phyloP scores from a whole-genome alignment of 1,140 invertebrate species.

The Drosophila insularis region DNA sequence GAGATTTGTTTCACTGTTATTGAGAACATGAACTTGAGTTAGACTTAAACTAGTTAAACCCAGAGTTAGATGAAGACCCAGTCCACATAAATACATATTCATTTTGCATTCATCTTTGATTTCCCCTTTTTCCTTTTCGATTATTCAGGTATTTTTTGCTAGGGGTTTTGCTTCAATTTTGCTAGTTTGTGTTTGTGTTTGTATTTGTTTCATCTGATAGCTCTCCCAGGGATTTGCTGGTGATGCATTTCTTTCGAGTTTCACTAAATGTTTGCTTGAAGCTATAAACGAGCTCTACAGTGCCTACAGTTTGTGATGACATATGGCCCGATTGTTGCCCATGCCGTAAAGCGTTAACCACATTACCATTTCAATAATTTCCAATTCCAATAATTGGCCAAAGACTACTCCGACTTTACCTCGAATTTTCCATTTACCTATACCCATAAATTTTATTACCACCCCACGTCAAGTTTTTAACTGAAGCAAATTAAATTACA shows the following conservation, averaged over 20 bases:
- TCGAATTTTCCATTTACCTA: neutral
- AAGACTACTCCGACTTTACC: neutral
- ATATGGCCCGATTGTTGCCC: neutral
- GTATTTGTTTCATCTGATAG: neutral
- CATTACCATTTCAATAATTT: neutral
- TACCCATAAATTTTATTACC: neutral
- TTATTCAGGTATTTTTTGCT: neutral
- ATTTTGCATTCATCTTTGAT: neutral
- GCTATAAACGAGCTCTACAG: neutral
- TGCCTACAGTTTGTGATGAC: neutral
- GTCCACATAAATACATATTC: neutral
- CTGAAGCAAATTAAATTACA: slow-evolving; percentile 36
- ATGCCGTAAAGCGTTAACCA: neutral
- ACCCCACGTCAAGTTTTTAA: slow-evolving; percentile 35
- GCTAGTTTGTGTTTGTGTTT: slow-evolving; percentile 1
- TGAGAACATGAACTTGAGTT: slow-evolving; percentile 1
- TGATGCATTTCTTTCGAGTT: neutral
- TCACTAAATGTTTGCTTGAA: neutral
- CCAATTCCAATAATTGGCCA: slow-evolving; percentile 2
- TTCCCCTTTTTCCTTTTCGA: neutral
- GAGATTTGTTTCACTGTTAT: neutral
- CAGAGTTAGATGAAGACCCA: neutral
- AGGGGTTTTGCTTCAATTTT: neutral
- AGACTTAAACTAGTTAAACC: neutral
- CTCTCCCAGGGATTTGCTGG: neutral